Evolutionary conservation across 2,888 invertebrate genomes (phyloP).

Genomic region (Dasypolia templi): DNA sequence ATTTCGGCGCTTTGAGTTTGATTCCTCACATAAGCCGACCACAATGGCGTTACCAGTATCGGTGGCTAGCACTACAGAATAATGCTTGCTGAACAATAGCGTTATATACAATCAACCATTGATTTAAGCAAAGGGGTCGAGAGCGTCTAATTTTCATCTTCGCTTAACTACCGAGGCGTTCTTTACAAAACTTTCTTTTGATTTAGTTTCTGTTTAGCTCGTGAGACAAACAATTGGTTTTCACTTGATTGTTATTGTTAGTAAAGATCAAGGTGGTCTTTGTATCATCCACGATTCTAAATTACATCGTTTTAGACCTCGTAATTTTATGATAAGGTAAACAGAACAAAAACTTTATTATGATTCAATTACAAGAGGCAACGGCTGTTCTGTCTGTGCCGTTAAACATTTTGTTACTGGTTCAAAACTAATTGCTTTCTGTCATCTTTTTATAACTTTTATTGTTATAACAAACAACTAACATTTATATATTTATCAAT

Average conservation of each 20-base stretch:
- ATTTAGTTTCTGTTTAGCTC: constrained; percentile 9
- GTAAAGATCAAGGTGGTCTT: constrained; percentile 10
- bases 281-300: neutral
- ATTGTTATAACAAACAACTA: neutral
- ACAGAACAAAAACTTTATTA: neutral
- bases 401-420: constrained; percentile 17
- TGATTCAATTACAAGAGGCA: constrained; percentile 1
- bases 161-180: neutral
- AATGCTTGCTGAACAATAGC: constrained; percentile 50
- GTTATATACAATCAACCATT: constrained; percentile 30
- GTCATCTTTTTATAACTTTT: neutral
- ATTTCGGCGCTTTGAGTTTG: constrained; percentile 6
- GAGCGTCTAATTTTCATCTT: constrained; percentile 35
- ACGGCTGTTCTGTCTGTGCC: neutral
- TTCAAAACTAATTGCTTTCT: constrained; percentile 5
- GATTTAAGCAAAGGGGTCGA: constrained; percentile 25
- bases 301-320: neutral
- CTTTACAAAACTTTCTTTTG: constrained; percentile 3
- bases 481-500: too few species aligned
- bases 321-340: constrained; percentile 11
- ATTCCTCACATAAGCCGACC: constrained; percentile 7
- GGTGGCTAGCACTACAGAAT: constrained; percentile 30
- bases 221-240: constrained; percentile 18
- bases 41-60: constrained; percentile 34
- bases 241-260: constrained; percentile 13